These are phyloP conservation scores for Crocallis elinguaria DNA, from an alignment of 2,888 invertebrate genomes.

Conservation along the genomic window DNA sequence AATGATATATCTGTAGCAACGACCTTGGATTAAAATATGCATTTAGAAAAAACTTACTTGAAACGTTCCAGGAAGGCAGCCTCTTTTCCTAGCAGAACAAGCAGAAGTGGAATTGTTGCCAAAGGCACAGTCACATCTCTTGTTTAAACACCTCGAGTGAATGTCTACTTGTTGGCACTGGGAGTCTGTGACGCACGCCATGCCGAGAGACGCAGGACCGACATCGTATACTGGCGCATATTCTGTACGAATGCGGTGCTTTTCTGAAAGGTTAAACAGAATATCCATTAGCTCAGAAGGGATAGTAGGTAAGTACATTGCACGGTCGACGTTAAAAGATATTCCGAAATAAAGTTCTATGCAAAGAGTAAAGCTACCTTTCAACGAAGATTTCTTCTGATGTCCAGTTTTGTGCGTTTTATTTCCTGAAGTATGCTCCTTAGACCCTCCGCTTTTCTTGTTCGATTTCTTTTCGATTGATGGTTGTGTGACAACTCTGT, in stretches of 20 bases:
- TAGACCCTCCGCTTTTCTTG: constrained; percentile 64
- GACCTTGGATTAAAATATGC: too few species aligned
- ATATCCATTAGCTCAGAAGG: too few species aligned
- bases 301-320: too few species aligned
- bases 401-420: constrained; percentile 72
- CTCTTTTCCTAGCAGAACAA: constrained; percentile 90
- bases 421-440: constrained; percentile 55
- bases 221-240: constrained; percentile 48
- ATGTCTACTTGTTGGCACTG: constrained; percentile 93
- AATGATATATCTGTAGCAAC: too few species aligned
- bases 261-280: constrained; percentile 61
- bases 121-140: constrained; percentile 90
- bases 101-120: constrained; percentile 84
- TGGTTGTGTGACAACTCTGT: constrained; percentile 78
- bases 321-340: too few species aligned
- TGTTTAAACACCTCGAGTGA: constrained; percentile 89
- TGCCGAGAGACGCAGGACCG: constrained; percentile 89
- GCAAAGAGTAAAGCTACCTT: too few species aligned
- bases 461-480: constrained; percentile 71
- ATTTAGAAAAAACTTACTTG: constrained; percentile 82
- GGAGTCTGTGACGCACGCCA: constrained; percentile 89
- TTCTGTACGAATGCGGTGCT: constrained; percentile 71
- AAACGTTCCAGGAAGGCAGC: constrained; percentile 94
- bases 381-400: constrained; percentile 77
- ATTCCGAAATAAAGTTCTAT: too few species aligned